Conservation (phyloP, 2,888 invertebrate species). For the Orthonevra nobilis region DNA sequence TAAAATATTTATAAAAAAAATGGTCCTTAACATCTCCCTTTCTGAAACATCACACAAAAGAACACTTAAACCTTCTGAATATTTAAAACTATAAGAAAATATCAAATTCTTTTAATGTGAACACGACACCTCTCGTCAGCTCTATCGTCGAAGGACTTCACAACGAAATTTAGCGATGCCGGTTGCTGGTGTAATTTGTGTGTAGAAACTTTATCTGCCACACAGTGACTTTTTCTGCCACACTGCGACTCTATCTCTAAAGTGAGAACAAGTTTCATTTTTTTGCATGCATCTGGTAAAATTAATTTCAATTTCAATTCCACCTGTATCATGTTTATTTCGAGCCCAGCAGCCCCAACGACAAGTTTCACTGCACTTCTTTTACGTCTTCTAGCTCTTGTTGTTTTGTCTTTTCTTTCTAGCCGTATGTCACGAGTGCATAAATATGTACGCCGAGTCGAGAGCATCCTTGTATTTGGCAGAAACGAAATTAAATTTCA, state of each 20-base stretch:
- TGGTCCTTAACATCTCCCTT: too few species aligned
- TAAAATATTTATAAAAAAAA: too few species aligned
- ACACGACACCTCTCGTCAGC: too few species aligned
- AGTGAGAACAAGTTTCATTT: background rate
- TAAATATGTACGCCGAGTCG: conserved; percentile 51
- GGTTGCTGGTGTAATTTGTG: too few species aligned
- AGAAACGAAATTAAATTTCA: conserved; percentile 69
- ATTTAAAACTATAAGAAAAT: too few species aligned
- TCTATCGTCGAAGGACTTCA: too few species aligned
- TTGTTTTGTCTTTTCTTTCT: conserved; percentile 9
- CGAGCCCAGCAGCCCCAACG: background rate
- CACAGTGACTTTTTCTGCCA: too few species aligned
- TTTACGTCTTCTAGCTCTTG: conserved; percentile 15
- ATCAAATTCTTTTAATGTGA: too few species aligned
- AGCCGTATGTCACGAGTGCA: conserved; percentile 56
- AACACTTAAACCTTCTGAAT: too few species aligned
- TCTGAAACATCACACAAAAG: too few species aligned
- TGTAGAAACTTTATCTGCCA: too few species aligned
- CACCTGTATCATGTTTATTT: conserved; percentile 47
- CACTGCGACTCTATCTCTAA: background rate
- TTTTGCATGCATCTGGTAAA: conserved; percentile 1
- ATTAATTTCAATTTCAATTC: conserved; percentile 59
- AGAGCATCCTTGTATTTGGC: conserved; percentile 54
- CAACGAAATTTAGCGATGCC: too few species aligned
- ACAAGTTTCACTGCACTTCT: conserved; percentile 35